These are phyloP conservation scores for Aporrectodea caliginosa DNA, from an alignment of 1,140 invertebrate species.

Conservation along the genomic window DNA sequence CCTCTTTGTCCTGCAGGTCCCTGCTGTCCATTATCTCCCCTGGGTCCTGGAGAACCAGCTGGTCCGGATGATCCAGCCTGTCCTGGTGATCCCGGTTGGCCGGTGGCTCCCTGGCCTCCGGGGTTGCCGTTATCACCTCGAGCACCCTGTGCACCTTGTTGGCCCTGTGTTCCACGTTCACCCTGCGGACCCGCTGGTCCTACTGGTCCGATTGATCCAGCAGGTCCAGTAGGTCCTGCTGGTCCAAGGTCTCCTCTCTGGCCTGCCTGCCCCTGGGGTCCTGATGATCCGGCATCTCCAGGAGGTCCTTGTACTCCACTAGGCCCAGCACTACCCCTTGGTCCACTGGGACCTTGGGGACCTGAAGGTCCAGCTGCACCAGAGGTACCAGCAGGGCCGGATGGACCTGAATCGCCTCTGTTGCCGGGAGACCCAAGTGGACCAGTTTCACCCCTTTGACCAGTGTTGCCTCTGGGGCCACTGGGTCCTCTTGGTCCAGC, in stretches of 20 bases:
- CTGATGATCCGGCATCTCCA: constrained; percentile 1
- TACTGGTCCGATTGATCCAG: not conserved
- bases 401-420: not conserved
- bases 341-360: not conserved
- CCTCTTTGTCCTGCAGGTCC: constrained; percentile 30
- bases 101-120: not conserved
- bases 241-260: not conserved
- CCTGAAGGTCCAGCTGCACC: not conserved
- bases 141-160: not conserved
- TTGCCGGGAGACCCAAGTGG: constrained; percentile 7
- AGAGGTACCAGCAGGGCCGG: not conserved
- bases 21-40: constrained; percentile 19
- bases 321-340: not conserved
- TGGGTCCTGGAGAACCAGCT: constrained; percentile 28
- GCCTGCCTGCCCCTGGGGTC: not conserved
- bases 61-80: constrained; percentile 8
- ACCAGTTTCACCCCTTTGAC: constrained; percentile 8
- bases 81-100: constrained; percentile 3
- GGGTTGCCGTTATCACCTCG: constrained; percentile 7
- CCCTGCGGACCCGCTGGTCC: constrained; percentile 6
- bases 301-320: not conserved
- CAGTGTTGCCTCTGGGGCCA: constrained; percentile 2
- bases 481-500: constrained; percentile 1
- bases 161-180: not conserved
- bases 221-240: not conserved